Evolutionary conservation across 1,140 invertebrate genomes (phyloP).

Genomic region (Drosophila rufa): DNA sequence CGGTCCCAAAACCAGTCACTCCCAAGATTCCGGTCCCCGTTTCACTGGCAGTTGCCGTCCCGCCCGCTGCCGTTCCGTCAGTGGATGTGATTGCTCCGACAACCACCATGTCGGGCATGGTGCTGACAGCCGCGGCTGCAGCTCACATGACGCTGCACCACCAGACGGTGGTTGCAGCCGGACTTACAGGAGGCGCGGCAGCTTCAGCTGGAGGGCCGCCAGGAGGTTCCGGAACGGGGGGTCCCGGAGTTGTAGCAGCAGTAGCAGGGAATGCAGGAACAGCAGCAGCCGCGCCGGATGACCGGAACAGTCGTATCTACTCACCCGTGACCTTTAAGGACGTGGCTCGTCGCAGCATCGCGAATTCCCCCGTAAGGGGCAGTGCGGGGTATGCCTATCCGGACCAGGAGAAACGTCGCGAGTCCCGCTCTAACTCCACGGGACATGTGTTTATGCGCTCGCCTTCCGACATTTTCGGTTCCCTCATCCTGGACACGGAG

Average conservation of each 20-base stretch:
- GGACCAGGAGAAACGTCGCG: constrained; percentile 81
- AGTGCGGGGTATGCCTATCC: constrained; percentile 47
- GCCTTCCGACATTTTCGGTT: constrained; percentile 86
- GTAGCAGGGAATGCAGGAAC: constrained; percentile 81
- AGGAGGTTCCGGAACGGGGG: constrained; percentile 85
- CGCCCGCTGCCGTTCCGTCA: constrained; percentile 4
- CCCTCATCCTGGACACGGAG: constrained; percentile 87
- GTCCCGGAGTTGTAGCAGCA: constrained; percentile 38
- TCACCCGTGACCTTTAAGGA: constrained; percentile 94
- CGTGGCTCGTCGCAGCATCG: constrained; percentile 90
- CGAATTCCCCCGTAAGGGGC: constrained; percentile 89
- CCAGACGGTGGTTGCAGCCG: constrained; percentile 71
- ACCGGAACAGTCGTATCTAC: constrained; percentile 88
- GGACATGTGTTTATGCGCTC: constrained; percentile 86
- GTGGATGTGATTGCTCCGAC: constrained; percentile 22
- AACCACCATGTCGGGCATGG: constrained; percentile 46
- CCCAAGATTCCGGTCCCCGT: constrained; percentile 13
- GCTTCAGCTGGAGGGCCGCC: constrained; percentile 84
- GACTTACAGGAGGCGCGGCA: constrained; percentile 77
- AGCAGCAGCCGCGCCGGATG: constrained; percentile 86
- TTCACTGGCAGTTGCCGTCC: constrained; percentile 11
- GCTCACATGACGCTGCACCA: constrained; percentile 57
- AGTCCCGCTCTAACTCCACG: constrained; percentile 86
- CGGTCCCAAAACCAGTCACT: constrained; percentile 20
- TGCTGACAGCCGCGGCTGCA: constrained; percentile 57